phyloP scores from a whole-genome alignment of 2,797 vertebrate species.

The Poecilia velifera region DNA sequence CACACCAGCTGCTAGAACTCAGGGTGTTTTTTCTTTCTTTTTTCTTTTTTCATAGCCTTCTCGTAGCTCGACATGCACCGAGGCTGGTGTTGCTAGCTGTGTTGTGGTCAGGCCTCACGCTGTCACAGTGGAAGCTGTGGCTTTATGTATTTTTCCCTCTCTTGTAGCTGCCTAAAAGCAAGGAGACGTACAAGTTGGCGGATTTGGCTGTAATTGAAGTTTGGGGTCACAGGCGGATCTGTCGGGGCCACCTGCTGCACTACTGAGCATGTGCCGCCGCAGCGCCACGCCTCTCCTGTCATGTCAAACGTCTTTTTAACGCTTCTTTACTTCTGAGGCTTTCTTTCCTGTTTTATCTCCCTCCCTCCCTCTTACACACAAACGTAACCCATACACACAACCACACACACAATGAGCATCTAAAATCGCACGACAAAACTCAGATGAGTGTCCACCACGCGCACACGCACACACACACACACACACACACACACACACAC shows the following conservation, averaged over 20 bases:
- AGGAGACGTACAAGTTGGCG: background rate
- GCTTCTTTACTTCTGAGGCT: constrained; percentile 18
- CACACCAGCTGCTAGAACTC: constrained; percentile 2
- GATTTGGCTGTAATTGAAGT: constrained; percentile 22
- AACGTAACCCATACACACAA: background rate
- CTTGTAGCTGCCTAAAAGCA: background rate
- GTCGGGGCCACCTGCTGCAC: constrained; percentile 37
- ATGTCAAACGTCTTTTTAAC: constrained; percentile 55
- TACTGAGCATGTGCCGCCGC: constrained; percentile 20
- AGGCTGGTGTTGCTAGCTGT: background rate
- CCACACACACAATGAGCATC: background rate
- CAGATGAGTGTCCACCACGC: background rate
- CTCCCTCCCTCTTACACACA: background rate
- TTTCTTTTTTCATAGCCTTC: constrained; percentile 20
- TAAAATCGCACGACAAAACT: constrained; percentile 11
- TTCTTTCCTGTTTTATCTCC: background rate
- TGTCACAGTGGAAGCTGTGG: constrained; percentile 3
- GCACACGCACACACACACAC: constrained; percentile 1
- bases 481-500: background rate
- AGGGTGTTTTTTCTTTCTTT: background rate
- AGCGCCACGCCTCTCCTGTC: constrained; percentile 32
- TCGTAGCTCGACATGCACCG: constrained; percentile 3
- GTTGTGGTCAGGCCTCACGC: background rate
- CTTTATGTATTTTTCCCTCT: background rate
- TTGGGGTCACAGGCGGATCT: constrained; percentile 37